Base-by-base conservation (phyloP, 2,888 invertebrate species). In the Conistra vaccinii region DNA sequence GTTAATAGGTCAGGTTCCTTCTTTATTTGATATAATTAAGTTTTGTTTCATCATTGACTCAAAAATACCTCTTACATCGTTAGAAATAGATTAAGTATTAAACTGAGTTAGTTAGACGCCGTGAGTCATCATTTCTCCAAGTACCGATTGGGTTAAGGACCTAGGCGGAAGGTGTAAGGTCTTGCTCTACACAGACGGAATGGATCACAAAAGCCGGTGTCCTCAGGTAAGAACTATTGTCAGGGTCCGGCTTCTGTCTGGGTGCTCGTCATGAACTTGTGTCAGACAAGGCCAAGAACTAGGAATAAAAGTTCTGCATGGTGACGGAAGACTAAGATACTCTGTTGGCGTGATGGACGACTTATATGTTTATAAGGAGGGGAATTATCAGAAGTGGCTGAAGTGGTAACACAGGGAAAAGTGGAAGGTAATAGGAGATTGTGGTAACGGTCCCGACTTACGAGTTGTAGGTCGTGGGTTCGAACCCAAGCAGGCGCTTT, bases 41-140 rank as follows among this genome's bases (percentile, higher is more conserved):
- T 72, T 42, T 53, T 26, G 48, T 75, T 76, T 66, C 68, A 60
- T 77, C 68, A 76, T 45, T 73, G 58, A 48, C 20, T 48, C 26
- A 35, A 60, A 68, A 14, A 17, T 48, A n/a, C 26, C 0, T 42
- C 3, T 32, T 58, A 73, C 35, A 35, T 61, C 23, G 32, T 75
- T 66, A 57, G 55, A 55, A 75, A 63, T 63, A 29, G 29, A 63
- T 75, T 48, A 42, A 42, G 5, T 42, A 76, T 23, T 20, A 63
- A 39, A 35, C 4, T 3, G 48, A 51, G 73, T 57, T 72, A 76
- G 58, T 76, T 1, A 14, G 48, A 65, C 32, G 51, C 20, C 48
- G 29, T 42, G 51, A 76, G 26, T 42, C 42, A 42, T 42, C 17
- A 77, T 67, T 58, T 42, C 23, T 42, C 4, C 20, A 45, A 45